Base-by-base conservation (phyloP, 2,113 vertebrate genomes). In the Caloenas nicobarica region DNA sequence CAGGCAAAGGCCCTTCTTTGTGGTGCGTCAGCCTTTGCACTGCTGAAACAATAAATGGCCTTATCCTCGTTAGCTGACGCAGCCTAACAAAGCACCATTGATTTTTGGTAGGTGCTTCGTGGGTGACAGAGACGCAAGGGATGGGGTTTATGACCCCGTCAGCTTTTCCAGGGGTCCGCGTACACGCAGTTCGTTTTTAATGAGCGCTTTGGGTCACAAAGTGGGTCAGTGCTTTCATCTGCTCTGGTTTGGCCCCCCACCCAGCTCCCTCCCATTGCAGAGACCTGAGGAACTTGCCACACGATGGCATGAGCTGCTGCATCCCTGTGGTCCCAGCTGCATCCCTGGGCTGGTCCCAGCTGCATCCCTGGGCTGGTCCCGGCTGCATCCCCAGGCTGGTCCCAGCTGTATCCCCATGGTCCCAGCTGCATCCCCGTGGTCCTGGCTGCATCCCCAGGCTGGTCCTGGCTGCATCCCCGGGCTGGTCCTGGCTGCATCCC, bases 31-130 rank as follows among this genome's bases (percentile, higher is more conserved):
- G 82, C 82, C 48, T 62, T 91, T 82, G 82, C 62, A 26, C 57
- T 0, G 36, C 78, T 46, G 91, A 91, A 80, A 89, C 91, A 95
- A 92, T 83, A 69, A 91, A 51, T 22, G 86, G 74, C 89, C 89
- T 95, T 87, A 77, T 91, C 93, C 93, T 96, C 88, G 33, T 93
- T 91, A 96, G 95, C 92, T 86, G 85, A 79, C 29, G 56, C 88
- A 68, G 24, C 29, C 90, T 19, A 64, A 90, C 93, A 93, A 93
- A 94, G 95, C 61, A 0, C 92, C 93, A 93, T 94, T 95, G 90
- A 93, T 91, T 68, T 46, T 3, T 53, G 56, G 88, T 5, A 83
- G 94, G 91, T 92, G 86, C 92, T 56, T 28, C 46, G 3, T 19
- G 68, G 7, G 91, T 9, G 58, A 51, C 91, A 14, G 70, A 60